Evolutionary conservation across 2,797 vertebrate species (phyloP).

Genomic region (Melanotaenia pygmaea): DNA sequence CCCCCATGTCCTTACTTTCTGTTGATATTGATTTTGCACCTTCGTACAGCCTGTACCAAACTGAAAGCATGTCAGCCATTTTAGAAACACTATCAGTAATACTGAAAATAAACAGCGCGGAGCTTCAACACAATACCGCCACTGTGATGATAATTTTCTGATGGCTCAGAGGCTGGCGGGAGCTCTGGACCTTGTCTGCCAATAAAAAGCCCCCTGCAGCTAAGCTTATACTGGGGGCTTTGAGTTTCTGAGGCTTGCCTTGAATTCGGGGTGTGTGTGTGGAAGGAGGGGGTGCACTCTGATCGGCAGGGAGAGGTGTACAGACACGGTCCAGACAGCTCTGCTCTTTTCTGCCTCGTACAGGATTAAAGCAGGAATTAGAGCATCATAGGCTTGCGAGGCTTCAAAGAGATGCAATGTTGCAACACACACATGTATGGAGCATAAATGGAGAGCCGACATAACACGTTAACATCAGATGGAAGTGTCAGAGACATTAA

Average conservation of each 20-base stretch:
- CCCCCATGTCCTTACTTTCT: slow-evolving; percentile 55
- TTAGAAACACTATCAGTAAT: slow-evolving; percentile 45
- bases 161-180: slow-evolving; percentile 56
- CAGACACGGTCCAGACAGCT: slow-evolving; percentile 72
- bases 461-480: slow-evolving; percentile 76
- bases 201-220: slow-evolving; percentile 67
- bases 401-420: slow-evolving; percentile 67
- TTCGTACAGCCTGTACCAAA: slow-evolving; percentile 38
- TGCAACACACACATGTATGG: slow-evolving; percentile 65
- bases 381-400: slow-evolving; percentile 64
- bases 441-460: slow-evolving; percentile 64
- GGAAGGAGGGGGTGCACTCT: neutral
- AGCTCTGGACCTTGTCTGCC: slow-evolving; percentile 49
- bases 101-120: slow-evolving; percentile 46
- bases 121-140: slow-evolving; percentile 52
- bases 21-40: slow-evolving; percentile 61
- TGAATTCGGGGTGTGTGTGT: slow-evolving; percentile 11
- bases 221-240: slow-evolving; percentile 50
- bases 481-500: slow-evolving; percentile 59
- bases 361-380: slow-evolving; percentile 79
- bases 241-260: slow-evolving; percentile 55
- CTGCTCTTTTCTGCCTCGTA: slow-evolving; percentile 62
- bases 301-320: slow-evolving; percentile 41
- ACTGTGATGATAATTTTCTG: slow-evolving; percentile 57
- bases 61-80: slow-evolving; percentile 65